Conservation (phyloP, 2,888 invertebrate species). For the Apamea anceps region DNA sequence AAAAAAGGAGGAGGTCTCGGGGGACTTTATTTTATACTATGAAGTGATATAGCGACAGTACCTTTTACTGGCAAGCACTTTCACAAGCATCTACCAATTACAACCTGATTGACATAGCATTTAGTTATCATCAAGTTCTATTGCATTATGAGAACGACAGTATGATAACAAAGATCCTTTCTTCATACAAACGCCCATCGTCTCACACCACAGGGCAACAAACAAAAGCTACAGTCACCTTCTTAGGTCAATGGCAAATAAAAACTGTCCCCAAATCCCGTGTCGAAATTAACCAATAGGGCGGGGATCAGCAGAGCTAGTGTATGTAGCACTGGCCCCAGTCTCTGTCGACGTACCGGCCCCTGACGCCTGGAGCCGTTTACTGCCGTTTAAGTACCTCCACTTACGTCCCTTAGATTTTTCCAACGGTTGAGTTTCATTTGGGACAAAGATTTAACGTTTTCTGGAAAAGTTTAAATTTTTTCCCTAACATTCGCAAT, state of each 20-base stretch:
- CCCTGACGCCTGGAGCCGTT: constrained; percentile 68
- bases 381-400: constrained; percentile 72
- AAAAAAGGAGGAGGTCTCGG: no score
- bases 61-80: not conserved
- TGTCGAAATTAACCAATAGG: constrained; percentile 46
- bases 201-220: not conserved
- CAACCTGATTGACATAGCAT: not conserved
- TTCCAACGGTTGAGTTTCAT: constrained; percentile 58
- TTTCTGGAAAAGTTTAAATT: constrained; percentile 46
- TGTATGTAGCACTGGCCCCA: constrained; percentile 70
- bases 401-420: constrained; percentile 65
- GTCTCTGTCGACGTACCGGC: constrained; percentile 76
- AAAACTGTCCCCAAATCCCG: constrained; percentile 46
- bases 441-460: constrained; percentile 40
- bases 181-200: not conserved
- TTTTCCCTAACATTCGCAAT: not conserved
- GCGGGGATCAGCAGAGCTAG: constrained; percentile 64
- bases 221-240: constrained; percentile 15
- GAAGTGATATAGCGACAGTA: no score
- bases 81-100: not conserved
- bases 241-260: constrained; percentile 52
- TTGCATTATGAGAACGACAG: not conserved
- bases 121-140: not conserved
- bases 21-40: not conserved
- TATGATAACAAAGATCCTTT: not conserved